phyloP scores from a whole-genome alignment of 2,113 vertebrate species.

The Austrofundulus limnaeus region DNA sequence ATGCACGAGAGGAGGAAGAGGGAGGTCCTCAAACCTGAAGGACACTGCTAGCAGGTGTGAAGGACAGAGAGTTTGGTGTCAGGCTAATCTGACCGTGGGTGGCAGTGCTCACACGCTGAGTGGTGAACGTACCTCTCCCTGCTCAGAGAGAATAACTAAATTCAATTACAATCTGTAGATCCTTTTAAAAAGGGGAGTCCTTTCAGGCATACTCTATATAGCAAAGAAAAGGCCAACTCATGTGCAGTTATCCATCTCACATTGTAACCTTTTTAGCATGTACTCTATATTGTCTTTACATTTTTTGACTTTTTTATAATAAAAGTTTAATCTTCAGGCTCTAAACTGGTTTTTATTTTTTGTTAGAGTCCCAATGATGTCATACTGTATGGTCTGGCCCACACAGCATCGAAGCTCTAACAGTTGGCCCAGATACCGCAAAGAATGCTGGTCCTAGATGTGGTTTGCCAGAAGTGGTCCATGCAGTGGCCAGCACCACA shows the following conservation, averaged over 20 bases:
- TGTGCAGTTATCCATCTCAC: background rate
- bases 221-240: slow-evolving; percentile 17
- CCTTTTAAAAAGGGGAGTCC: slow-evolving; percentile 84
- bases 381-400: too few relatives aligned
- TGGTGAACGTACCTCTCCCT: slow-evolving; percentile 88
- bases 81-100: slow-evolving; percentile 81
- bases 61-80: slow-evolving; percentile 58
- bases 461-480: too few relatives aligned
- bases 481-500: too few relatives aligned
- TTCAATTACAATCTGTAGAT: slow-evolving; percentile 93
- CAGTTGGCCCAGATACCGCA: too few relatives aligned
- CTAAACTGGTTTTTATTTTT: too few relatives aligned
- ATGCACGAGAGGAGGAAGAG: slow-evolving; percentile 19
- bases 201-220: slow-evolving; percentile 45
- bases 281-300: background rate
- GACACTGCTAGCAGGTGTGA: slow-evolving; percentile 75
- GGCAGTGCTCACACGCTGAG: slow-evolving; percentile 75
- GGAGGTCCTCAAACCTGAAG: slow-evolving; percentile 83
- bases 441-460: too few relatives aligned
- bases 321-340: too few relatives aligned
- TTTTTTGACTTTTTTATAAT: background rate
- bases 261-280: background rate
- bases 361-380: too few relatives aligned
- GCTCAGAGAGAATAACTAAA: slow-evolving; percentile 84
- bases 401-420: too few relatives aligned